Evolutionary conservation across 2,888 invertebrate species (phyloP).

Genomic region (Stictocephala bisonia): DNA sequence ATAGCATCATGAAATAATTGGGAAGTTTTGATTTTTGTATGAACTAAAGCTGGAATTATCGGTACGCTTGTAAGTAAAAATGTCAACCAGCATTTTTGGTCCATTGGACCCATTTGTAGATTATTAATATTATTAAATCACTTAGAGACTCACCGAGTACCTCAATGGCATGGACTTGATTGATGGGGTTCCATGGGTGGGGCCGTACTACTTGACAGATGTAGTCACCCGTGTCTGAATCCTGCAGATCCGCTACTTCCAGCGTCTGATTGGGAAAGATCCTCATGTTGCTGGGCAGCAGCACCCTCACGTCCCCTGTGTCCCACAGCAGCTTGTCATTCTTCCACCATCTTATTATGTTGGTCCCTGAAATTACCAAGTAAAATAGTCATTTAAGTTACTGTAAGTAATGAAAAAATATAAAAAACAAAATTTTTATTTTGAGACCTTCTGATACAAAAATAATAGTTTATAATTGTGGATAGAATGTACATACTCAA

Average conservation of each 20-base stretch:
- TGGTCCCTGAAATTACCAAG: slow-evolving; percentile 60
- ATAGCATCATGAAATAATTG: no score
- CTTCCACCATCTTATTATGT: slow-evolving; percentile 79
- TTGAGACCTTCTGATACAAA: no score
- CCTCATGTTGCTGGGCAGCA: slow-evolving; percentile 70
- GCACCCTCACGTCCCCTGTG: slow-evolving; percentile 65
- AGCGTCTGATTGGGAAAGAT: slow-evolving; percentile 80
- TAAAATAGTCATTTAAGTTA: neutral
- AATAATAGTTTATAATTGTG: no score
- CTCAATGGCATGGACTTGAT: slow-evolving; percentile 80
- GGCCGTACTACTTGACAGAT: slow-evolving; percentile 75
- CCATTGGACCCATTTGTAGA: no score
- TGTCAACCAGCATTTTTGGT: no score
- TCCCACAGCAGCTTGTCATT: slow-evolving; percentile 73
- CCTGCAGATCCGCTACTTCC: slow-evolving; percentile 70
- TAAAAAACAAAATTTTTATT: no score
- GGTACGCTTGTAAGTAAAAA: no score
- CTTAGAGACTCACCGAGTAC: slow-evolving; percentile 84
- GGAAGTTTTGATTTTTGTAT: no score
- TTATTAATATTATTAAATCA: no score
- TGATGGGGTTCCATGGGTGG: slow-evolving; percentile 75
- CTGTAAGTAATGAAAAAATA: neutral
- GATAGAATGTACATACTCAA: no score
- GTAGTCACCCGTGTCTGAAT: slow-evolving; percentile 74
- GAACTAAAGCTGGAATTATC: no score